Evolutionary conservation across 1,140 invertebrate species (phyloP).

Genomic region (Drosophila rufa): DNA sequence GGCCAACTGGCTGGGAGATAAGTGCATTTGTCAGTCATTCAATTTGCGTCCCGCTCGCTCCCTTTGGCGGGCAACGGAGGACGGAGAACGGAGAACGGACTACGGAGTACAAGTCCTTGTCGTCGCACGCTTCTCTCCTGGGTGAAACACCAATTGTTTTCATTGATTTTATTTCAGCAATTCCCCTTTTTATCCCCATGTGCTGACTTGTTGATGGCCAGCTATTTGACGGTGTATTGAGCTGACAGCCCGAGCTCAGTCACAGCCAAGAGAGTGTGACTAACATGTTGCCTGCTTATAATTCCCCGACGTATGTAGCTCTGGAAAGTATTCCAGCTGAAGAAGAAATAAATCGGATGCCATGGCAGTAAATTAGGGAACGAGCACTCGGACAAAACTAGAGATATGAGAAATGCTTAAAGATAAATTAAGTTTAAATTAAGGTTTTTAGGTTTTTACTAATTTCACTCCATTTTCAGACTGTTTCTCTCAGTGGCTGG

Average conservation of each 20-base stretch:
- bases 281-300: conserved; percentile 45
- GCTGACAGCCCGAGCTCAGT: conserved; percentile 14
- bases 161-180: conserved; percentile 67
- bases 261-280: conserved; percentile 32
- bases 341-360: conserved; percentile 10
- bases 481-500: conserved; percentile 7
- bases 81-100: no score
- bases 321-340: neutral
- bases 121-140: conserved; percentile 49
- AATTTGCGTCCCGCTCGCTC: conserved; percentile 48
- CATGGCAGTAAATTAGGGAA: conserved; percentile 15
- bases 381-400: neutral
- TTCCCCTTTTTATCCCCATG: conserved; percentile 37
- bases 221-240: conserved; percentile 47
- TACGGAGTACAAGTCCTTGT: conserved; percentile 20
- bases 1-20: conserved; percentile 58
- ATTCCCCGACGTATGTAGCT: conserved; percentile 28
- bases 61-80: neutral
- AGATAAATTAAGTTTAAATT: neutral
- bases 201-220: conserved; percentile 56
- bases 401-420: neutral
- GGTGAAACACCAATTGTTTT: conserved; percentile 72
- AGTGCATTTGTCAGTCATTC: conserved; percentile 79
- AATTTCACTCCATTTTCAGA: neutral
- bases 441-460: neutral